Evolutionary conservation across 2,888 invertebrate species (phyloP).

Genomic region (Noctua pronuba): DNA sequence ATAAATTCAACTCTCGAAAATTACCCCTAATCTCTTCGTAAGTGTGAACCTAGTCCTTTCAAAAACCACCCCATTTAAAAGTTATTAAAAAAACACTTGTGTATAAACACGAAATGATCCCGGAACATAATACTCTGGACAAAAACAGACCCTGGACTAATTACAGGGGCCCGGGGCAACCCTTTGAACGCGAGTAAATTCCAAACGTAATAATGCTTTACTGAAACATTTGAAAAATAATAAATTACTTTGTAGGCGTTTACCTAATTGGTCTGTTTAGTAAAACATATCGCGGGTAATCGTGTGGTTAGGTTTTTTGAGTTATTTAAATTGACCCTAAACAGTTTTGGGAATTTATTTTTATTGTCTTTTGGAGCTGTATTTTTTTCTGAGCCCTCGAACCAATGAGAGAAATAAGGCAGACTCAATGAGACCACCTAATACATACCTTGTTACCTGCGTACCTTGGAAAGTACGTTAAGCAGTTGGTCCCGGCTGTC

Average conservation of each 20-base stretch:
- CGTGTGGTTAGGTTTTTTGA: constrained; percentile 18
- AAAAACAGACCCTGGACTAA: constrained; percentile 62
- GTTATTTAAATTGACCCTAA: not conserved
- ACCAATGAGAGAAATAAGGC: not conserved
- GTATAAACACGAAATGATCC: constrained; percentile 51
- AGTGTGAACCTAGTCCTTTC: constrained; percentile 6
- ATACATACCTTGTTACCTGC: too few species aligned
- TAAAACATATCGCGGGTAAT: constrained; percentile 48
- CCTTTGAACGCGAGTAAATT: constrained; percentile 59
- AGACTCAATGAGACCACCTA: too few species aligned
- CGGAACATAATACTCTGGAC: constrained; percentile 54
- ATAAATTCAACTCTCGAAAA: not conserved
- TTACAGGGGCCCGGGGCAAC: constrained; percentile 51
- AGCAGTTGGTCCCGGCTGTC: too few species aligned
- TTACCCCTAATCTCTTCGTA: constrained; percentile 19
- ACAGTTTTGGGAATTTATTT: not conserved
- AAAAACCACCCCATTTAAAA: constrained; percentile 45
- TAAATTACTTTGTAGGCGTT: constrained; percentile 57
- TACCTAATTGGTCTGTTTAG: constrained; percentile 44
- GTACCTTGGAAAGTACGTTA: too few species aligned
- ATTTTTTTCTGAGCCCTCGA: not conserved
- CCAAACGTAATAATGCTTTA: constrained; percentile 60
- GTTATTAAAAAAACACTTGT: constrained; percentile 43
- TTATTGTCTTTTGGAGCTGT: too few species aligned
- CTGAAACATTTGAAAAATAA: constrained; percentile 62